A percentile compares a stretch with the other conserved stretches of the same genome.
These are phyloP conservation scores for Telenomus remus DNA, from an alignment of 1,140 invertebrate genomes.

Conservation along the genomic window DNA sequence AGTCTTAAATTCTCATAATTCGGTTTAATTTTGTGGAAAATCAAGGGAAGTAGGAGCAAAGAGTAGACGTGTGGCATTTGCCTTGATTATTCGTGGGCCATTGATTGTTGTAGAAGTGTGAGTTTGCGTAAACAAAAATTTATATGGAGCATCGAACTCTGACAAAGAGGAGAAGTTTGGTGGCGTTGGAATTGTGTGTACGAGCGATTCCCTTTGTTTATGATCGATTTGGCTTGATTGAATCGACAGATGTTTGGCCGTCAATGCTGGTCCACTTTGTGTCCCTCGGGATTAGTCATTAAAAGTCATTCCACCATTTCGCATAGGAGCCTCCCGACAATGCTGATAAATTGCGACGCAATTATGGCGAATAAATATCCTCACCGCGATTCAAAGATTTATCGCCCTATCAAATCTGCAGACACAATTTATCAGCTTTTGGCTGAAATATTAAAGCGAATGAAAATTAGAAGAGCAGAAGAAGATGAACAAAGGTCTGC, in stretches of 20 bases:
- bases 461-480: too few species aligned
- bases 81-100: conserved; percentile 28
- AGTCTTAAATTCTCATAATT: neutral
- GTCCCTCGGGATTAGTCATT: conserved; percentile 46
- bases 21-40: neutral
- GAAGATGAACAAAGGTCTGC: too few species aligned
- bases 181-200: neutral
- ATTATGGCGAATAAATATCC: conserved; percentile 39
- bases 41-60: conserved; percentile 1
- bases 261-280: conserved; percentile 32
- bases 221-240: conserved; percentile 57
- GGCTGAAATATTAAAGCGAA: too few species aligned
- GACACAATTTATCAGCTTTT: too few species aligned
- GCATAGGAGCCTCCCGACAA: conserved; percentile 32
- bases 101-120: conserved; percentile 7
- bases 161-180: conserved; percentile 9
- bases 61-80: conserved; percentile 3
- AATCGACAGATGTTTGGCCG: conserved; percentile 64
- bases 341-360: conserved; percentile 36
- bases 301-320: conserved; percentile 34
- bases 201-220: conserved; percentile 53
- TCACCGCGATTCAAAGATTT: neutral
- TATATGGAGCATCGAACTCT: conserved; percentile 20
- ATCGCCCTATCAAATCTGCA: too few species aligned
- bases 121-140: conserved; percentile 44